Conservation (phyloP, 1,140 invertebrate genomes). For the Doryteuthis pealeii region DNA sequence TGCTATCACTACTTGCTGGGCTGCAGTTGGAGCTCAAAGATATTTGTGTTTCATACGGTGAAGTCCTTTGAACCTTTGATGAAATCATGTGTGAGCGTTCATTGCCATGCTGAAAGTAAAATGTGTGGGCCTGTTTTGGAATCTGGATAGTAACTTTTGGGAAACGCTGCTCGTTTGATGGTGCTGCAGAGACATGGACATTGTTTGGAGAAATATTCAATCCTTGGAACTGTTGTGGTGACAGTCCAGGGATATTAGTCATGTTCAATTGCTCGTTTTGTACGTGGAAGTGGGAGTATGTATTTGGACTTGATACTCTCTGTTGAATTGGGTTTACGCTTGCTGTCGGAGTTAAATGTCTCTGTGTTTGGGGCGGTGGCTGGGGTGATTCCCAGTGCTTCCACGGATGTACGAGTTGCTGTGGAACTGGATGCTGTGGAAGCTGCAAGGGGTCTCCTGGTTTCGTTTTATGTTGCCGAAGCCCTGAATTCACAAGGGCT, state of each 20-base stretch:
- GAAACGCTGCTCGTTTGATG: background rate
- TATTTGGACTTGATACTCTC: background rate
- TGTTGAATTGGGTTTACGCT: slow-evolving; percentile 3
- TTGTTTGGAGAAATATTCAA: slow-evolving; percentile 9
- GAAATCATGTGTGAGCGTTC: slow-evolving; percentile 18
- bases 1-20: slow-evolving; percentile 16
- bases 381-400: background rate
- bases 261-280: background rate
- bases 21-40: slow-evolving; percentile 13
- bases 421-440: background rate
- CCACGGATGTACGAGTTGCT: background rate
- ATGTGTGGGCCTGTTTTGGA: background rate
- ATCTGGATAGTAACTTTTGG: slow-evolving; percentile 23
- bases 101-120: slow-evolving; percentile 8
- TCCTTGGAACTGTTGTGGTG: background rate
- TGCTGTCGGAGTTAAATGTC: background rate
- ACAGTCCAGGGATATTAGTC: background rate
- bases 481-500: background rate
- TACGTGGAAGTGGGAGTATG: background rate
- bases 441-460: background rate
- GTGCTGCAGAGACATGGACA: background rate
- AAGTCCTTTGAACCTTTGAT: slow-evolving; percentile 1
- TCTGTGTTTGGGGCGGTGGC: background rate
- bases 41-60: slow-evolving; percentile 19
- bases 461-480: background rate